Percentiles rank a stretch among this genome's conserved stretches.
Conservation (phyloP, 2,113 vertebrate genomes). For the Leucopternis melanops region DNA sequence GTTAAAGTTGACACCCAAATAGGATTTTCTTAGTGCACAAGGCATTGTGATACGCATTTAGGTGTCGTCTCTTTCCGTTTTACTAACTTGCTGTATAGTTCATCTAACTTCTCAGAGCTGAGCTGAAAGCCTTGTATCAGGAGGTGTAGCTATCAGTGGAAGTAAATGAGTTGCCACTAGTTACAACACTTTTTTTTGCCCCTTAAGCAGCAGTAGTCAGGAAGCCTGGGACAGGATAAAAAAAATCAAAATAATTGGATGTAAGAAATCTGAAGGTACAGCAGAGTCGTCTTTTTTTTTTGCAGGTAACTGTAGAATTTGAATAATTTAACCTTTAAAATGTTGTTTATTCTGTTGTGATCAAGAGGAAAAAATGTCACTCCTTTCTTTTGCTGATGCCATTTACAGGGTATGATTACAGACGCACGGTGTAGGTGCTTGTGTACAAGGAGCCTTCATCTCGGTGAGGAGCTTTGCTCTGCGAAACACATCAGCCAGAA, state of each 20-base stretch:
- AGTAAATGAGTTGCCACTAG: conserved; percentile 31
- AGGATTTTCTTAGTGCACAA: not conserved
- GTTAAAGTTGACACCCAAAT: not conserved
- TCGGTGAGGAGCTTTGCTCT: not conserved
- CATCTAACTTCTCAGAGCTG: conserved; percentile 31
- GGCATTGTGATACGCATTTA: not conserved
- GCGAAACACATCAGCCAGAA: not conserved
- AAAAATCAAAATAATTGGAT: conserved; percentile 65
- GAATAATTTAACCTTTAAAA: conserved; percentile 78
- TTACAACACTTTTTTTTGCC: not conserved
- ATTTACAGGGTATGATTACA: conserved; percentile 63
- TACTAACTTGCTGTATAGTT: conserved; percentile 22
- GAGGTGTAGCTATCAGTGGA: conserved; percentile 40
- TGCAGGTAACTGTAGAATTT: conserved; percentile 58
- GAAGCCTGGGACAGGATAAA: conserved; percentile 2
- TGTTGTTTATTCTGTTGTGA: conserved; percentile 71
- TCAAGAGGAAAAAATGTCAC: conserved; percentile 70
- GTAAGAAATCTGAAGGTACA: conserved; percentile 49
- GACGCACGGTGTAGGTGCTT: conserved; percentile 22
- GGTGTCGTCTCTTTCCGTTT: conserved; percentile 3
- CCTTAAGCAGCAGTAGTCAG: conserved; percentile 35
- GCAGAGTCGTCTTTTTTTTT: conserved; percentile 47
- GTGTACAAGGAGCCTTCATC: conserved; percentile 37
- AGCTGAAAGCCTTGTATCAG: not conserved
- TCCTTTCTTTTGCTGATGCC: conserved; percentile 69